Percentiles rank a stretch among this genome's conserved stretches.
Conservation (phyloP, 2,797 vertebrate genomes). For the Galago senegalensis region DNA sequence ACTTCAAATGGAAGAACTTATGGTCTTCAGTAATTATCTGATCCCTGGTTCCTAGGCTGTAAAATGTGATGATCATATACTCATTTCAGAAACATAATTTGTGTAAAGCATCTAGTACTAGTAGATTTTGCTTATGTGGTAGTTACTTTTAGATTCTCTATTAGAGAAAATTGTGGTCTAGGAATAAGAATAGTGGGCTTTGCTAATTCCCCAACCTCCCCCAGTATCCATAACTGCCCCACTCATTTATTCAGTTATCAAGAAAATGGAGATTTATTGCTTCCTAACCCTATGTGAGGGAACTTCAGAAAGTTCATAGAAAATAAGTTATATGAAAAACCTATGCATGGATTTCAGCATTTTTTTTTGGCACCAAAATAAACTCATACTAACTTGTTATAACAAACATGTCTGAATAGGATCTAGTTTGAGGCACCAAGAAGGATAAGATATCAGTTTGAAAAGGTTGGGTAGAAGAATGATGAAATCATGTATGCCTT, state of each 20-base stretch:
- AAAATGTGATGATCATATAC: not conserved
- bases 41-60: not conserved
- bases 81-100: not conserved
- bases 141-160: not conserved
- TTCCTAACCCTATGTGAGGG: constrained; percentile 16
- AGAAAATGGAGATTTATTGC: not conserved
- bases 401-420: not conserved
- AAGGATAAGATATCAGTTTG: not conserved
- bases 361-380: not conserved
- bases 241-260: constrained; percentile 14
- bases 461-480: not conserved
- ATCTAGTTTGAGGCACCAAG: not conserved
- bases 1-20: not conserved
- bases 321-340: not conserved
- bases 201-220: not conserved
- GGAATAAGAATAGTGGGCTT: not conserved
- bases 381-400: not conserved
- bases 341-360: not conserved
- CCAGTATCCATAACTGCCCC: not conserved
- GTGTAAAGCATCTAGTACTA: not conserved
- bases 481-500: not conserved
- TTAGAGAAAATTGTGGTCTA: not conserved
- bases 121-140: not conserved
- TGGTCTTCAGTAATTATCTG: constrained; percentile 19
- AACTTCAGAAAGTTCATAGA: not conserved